A percentile compares a stretch with the other conserved stretches of the same genome.
Conservation (phyloP, 2,888 invertebrate genomes). For the Saturnia pavonia region DNA sequence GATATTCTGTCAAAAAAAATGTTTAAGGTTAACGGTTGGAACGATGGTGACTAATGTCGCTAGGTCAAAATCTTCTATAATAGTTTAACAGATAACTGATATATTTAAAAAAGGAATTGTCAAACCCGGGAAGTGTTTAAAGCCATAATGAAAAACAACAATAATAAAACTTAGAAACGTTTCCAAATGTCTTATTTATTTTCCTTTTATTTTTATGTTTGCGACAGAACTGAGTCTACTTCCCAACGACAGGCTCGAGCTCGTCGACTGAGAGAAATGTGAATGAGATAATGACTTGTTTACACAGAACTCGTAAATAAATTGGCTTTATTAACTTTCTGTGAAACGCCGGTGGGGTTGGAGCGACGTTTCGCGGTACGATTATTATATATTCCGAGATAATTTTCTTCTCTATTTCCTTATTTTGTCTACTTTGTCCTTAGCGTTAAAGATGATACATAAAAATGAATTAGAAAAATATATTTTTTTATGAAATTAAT, state of each 20-base stretch:
- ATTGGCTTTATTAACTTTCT: conserved; percentile 17
- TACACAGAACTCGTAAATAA: conserved; percentile 18
- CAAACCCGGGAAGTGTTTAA: background rate
- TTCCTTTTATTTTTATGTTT: conserved; percentile 4
- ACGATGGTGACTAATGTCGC: no score
- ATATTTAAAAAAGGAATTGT: background rate
- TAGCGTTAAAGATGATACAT: background rate
- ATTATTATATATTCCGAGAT: background rate
- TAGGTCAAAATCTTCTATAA: no score
- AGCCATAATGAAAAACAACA: background rate
- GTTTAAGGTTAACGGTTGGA: no score
- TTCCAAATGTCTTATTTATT: conserved; percentile 3
- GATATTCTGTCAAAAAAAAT: no score
- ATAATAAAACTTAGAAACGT: background rate
- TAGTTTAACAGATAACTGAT: background rate
- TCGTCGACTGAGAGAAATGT: conserved; percentile 1
- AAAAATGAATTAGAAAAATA: no score
- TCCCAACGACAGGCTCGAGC: background rate
- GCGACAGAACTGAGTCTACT: background rate
- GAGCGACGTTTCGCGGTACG: background rate
- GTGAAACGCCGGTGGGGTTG: background rate
- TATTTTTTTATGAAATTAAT: no score
- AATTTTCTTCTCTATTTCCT: background rate
- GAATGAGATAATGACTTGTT: conserved; percentile 22
- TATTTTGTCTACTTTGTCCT: background rate